These are phyloP conservation scores for Hapalemur alaotrensis DNA, from an alignment of 2,797 vertebrate genomes.

Conservation along the genomic window DNA sequence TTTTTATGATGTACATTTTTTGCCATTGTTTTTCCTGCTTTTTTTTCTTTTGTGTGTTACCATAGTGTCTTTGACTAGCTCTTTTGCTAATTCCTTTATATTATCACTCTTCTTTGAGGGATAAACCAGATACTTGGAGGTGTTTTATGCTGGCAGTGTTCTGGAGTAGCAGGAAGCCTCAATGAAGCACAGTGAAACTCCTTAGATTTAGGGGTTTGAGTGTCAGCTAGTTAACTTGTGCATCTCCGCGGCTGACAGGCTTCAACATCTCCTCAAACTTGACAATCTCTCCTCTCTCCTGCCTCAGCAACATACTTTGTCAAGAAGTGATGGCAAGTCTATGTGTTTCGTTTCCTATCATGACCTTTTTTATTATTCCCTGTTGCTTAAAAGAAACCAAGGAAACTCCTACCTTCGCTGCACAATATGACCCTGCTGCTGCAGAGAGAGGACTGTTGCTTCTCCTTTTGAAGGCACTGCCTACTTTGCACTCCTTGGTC, in stretches of 20 bases:
- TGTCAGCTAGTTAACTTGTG: not conserved
- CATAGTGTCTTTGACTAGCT: not conserved
- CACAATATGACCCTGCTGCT: not conserved
- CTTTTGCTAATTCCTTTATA: not conserved
- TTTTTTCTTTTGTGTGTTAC: not conserved
- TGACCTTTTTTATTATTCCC: not conserved
- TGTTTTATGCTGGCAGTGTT: not conserved
- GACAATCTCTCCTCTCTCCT: not conserved
- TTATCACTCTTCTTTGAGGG: not conserved
- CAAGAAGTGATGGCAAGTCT: not conserved
- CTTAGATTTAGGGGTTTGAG: not conserved
- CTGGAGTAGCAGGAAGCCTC: not conserved
- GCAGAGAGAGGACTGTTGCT: not conserved
- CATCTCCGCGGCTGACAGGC: not conserved
- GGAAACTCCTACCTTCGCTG: not conserved
- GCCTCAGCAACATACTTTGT: not conserved
- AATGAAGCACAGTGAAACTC: not conserved
- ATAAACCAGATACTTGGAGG: not conserved
- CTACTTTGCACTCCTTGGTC: not conserved
- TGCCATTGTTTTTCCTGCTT: not conserved
- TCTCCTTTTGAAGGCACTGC: not conserved
- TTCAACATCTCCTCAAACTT: conserved; percentile 7
- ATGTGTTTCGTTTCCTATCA: not conserved
- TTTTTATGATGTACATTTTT: not conserved
- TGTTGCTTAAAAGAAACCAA: not conserved